These are phyloP conservation scores for Talpa occidentalis DNA, from an alignment of 2,113 vertebrate species.

Conservation along the genomic window DNA sequence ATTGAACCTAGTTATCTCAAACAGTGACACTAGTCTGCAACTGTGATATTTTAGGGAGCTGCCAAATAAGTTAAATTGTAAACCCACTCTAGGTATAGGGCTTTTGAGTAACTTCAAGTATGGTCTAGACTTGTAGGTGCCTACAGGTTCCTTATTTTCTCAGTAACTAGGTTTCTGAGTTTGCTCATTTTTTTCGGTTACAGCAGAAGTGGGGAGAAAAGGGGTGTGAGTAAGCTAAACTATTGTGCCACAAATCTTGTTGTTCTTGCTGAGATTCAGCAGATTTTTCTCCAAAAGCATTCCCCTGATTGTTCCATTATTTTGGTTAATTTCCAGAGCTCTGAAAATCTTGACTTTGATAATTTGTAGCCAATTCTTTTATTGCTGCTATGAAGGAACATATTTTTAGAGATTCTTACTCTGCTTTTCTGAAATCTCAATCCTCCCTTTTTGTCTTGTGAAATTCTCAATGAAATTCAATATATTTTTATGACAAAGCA, in stretches of 20 bases:
- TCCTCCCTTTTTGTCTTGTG: background rate
- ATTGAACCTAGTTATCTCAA: background rate
- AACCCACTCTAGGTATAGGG: background rate
- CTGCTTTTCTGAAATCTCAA: background rate
- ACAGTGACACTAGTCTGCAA: background rate
- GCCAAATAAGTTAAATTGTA: background rate
- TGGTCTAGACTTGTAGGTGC: rapidly evolving
- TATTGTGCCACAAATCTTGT: background rate
- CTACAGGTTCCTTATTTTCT: background rate
- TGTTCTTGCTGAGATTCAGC: background rate
- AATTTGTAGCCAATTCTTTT: background rate
- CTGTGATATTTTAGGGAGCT: background rate
- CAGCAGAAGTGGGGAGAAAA: background rate
- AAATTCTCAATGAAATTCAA: background rate
- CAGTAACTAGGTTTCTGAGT: background rate
- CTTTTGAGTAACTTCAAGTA: background rate
- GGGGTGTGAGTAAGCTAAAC: background rate
- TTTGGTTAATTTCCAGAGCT: background rate
- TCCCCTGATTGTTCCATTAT: background rate
- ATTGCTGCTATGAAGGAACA: background rate
- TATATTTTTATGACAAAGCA: background rate
- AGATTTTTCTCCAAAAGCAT: background rate
- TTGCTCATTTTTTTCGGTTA: background rate
- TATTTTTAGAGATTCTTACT: background rate
- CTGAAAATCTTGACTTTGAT: background rate